A percentile compares a stretch with the other conserved stretches of the same genome.
These are phyloP conservation scores for Ctenochaetus hawaiiensis DNA, from an alignment of 2,797 vertebrate genomes.

Conservation along the genomic window DNA sequence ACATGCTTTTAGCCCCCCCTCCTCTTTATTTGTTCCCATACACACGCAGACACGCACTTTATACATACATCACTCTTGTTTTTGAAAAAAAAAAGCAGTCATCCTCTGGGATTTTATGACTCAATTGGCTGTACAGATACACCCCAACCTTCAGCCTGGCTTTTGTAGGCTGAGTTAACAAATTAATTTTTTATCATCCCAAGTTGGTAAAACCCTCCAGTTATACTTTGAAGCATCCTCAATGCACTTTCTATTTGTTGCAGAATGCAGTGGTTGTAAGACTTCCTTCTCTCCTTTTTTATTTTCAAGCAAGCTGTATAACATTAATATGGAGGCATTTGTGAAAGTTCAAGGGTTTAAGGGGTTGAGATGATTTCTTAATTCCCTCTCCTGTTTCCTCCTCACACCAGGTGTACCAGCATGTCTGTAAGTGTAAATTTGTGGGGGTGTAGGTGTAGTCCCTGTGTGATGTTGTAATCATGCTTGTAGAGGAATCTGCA, in stretches of 20 bases:
- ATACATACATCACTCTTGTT: constrained; percentile 26
- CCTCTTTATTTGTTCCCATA: constrained; percentile 9
- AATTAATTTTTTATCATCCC: constrained; percentile 38
- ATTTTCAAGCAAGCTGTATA: constrained; percentile 15
- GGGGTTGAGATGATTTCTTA: constrained; percentile 16
- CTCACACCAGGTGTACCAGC: constrained; percentile 48
- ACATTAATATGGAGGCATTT: constrained; percentile 21
- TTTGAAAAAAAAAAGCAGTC: constrained; percentile 36
- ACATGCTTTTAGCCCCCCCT: constrained; percentile 68
- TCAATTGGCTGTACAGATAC: constrained; percentile 54
- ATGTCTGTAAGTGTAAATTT: constrained; percentile 54
- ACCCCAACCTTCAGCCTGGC: constrained; percentile 47
- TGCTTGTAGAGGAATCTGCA: constrained; percentile 52
- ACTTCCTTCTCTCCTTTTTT: not conserved
- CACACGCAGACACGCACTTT: constrained; percentile 20
- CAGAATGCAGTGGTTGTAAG: constrained; percentile 11
- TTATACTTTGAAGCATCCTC: constrained; percentile 54
- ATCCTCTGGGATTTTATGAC: constrained; percentile 59
- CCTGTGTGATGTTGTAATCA: constrained; percentile 51
- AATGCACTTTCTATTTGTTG: constrained; percentile 49
- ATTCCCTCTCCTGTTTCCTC: constrained; percentile 25
- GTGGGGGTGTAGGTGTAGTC: constrained; percentile 56
- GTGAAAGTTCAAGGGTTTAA: constrained; percentile 26
- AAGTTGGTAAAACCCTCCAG: constrained; percentile 52
- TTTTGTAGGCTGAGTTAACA: constrained; percentile 38